A percentile compares a stretch with the other conserved stretches of the same genome.
Evolutionary conservation across 1,140 invertebrate genomes (phyloP).

Genomic region (Aphelinus atriplicis): DNA sequence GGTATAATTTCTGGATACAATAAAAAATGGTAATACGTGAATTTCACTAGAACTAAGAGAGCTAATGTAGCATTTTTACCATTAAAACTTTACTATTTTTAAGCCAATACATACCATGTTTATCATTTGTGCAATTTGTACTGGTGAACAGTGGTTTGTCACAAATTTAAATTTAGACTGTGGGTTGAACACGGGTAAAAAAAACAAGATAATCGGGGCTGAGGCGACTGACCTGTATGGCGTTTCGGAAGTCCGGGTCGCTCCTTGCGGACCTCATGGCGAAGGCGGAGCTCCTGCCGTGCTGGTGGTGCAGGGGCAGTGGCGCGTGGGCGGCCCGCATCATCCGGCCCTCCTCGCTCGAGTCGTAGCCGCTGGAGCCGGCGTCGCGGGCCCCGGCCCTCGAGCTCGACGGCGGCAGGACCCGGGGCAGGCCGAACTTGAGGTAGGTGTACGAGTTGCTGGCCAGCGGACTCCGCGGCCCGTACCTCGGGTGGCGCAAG

Average conservation of each 20-base stretch:
- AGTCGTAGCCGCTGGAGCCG: conserved; percentile 89
- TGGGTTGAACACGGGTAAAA: too few species aligned
- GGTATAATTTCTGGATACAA: too few species aligned
- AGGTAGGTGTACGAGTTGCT: conserved; percentile 93
- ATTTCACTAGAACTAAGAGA: too few species aligned
- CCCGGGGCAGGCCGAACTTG: conserved; percentile 90
- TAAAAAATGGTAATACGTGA: too few species aligned
- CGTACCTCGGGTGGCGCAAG: conserved; percentile 88
- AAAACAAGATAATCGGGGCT: conserved; percentile 55
- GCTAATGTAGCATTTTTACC: too few species aligned
- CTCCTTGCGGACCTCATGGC: conserved; percentile 67
- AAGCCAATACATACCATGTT: too few species aligned
- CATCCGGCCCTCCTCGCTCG: conserved; percentile 72
- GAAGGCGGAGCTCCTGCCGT: conserved; percentile 16
- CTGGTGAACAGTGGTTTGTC: too few species aligned
- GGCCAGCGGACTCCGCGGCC: conserved; percentile 82
- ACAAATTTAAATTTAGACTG: too few species aligned
- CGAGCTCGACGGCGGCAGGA: conserved; percentile 77
- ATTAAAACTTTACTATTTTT: too few species aligned
- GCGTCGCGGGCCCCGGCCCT: conserved; percentile 62
- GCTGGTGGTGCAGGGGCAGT: too few species aligned
- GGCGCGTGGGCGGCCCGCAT: conserved; percentile 42
- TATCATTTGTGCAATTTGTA: too few species aligned
- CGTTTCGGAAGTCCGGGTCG: conserved; percentile 81
- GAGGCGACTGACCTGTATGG: conserved; percentile 33